phyloP scores from a whole-genome alignment of 2,113 vertebrate genomes.

The Mola mola region DNA sequence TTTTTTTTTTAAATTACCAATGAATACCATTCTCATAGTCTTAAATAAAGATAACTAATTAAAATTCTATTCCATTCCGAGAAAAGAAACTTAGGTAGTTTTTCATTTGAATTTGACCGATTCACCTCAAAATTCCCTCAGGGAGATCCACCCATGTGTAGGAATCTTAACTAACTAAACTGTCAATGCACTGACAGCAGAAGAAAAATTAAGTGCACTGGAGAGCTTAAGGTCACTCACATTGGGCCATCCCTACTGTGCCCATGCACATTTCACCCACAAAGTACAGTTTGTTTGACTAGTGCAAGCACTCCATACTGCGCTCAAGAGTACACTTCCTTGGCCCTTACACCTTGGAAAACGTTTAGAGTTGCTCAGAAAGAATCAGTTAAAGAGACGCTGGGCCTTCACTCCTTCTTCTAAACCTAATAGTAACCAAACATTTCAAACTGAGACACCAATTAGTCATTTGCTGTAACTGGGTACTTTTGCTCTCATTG shows the following conservation, averaged over 20 bases:
- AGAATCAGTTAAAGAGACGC: no score
- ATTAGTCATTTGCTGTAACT: neutral
- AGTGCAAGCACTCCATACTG: no score
- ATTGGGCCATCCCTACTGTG: no score
- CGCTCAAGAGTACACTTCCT: no score
- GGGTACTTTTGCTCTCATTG: neutral
- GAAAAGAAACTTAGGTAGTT: constrained; percentile 23
- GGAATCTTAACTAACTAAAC: constrained; percentile 48
- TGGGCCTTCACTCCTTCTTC: neutral
- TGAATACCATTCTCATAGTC: constrained; percentile 8
- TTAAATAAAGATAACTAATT: constrained; percentile 19
- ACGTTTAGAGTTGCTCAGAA: no score
- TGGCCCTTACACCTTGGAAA: no score
- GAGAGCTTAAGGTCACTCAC: constrained; percentile 17
- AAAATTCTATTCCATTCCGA: constrained; percentile 14
- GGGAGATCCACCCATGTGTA: constrained; percentile 53
- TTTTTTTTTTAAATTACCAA: no score
- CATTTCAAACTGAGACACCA: neutral
- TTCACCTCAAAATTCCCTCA: constrained; percentile 45
- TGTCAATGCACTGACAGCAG: constrained; percentile 45
- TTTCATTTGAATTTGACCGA: constrained; percentile 52
- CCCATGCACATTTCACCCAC: no score
- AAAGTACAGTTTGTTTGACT: no score
- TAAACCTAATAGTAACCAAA: constrained; percentile 1
- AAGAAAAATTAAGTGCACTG: constrained; percentile 43